Percentiles rank a stretch among this genome's conserved stretches.
Evolutionary conservation across 2,113 vertebrate species (phyloP).

Genomic region (Fregata magnificens): DNA sequence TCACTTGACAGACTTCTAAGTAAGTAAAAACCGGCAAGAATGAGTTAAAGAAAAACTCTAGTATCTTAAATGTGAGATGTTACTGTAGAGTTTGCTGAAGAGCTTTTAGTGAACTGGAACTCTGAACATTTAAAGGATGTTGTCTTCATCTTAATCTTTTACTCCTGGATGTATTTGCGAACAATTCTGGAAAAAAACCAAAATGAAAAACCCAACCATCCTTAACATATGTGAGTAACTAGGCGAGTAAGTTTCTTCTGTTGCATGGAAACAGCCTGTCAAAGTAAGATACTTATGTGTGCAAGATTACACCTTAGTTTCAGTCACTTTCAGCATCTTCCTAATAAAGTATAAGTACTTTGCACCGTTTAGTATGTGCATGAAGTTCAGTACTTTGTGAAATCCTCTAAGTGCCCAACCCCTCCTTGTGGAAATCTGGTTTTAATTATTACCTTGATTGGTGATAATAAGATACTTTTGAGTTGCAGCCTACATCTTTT

Average conservation of each 20-base stretch:
- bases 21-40: background rate
- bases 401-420: background rate
- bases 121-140: background rate
- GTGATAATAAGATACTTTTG: background rate
- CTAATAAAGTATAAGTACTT: background rate
- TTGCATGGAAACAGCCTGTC: background rate
- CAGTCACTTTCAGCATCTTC: background rate
- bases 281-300: background rate
- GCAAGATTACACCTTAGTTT: background rate
- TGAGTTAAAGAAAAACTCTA: background rate
- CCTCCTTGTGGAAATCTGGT: background rate
- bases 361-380: background rate
- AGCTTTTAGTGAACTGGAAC: background rate
- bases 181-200: background rate
- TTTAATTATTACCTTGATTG: conserved; percentile 43
- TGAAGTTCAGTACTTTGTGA: background rate
- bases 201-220: background rate
- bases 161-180: background rate
- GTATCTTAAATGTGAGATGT: background rate
- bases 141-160: background rate
- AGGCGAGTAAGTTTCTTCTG: background rate
- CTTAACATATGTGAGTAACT: background rate
- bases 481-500: background rate
- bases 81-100: background rate
- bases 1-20: background rate